Evolutionary conservation across 2,888 invertebrate genomes (phyloP), one percentile per base, ranked within the genome.

Genomic region (Tiphia femorata): DNA sequence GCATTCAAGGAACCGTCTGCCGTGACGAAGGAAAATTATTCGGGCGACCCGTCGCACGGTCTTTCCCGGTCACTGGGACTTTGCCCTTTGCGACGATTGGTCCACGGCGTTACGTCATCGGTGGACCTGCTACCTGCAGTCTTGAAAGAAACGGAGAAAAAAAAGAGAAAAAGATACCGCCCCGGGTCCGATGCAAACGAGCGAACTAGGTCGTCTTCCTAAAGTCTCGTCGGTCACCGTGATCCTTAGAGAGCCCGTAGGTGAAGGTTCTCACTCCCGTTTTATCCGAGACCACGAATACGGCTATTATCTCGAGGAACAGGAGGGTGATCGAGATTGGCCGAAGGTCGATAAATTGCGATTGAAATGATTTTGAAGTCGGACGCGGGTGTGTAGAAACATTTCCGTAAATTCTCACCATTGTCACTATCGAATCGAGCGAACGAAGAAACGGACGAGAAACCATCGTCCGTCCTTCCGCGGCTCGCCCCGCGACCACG

Each of bases 61-160:
- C 3, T 16, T 42, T 12, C 29, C 16, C n/a, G n/a, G n/a, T 43
- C 33, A 14, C 29, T 40, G 60, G 55, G 59, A 68, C 61, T 66
- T 68, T 65, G 49, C 62, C 65, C 62, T 67, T 72, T 67, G 61
- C 46, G 38, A 54, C 54, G 58, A 58, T 57, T 67, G 59, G 58
- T 44, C 59, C 43, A 52, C 48, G 7, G 4, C 53, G 29, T 70
- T 71, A 63, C 64, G 63, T 62, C 64, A 73, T 63, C 58, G 54
- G n/a, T n/a, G 40, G 46, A 54, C 54, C 25, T n/a, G n/a, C n/a
- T 69, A 67, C 51, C 60, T 67, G 62, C 48, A 60, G 53, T 50
- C 54, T 55, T 40, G 53, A 30, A 30, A 14, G 30, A 58, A 57
- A 48, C 54, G 49, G 60, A 58, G 27, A 14, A 41, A 29, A 40